Base-by-base conservation (phyloP, 2,113 vertebrate species). In the Carassius gibelio region DNA sequence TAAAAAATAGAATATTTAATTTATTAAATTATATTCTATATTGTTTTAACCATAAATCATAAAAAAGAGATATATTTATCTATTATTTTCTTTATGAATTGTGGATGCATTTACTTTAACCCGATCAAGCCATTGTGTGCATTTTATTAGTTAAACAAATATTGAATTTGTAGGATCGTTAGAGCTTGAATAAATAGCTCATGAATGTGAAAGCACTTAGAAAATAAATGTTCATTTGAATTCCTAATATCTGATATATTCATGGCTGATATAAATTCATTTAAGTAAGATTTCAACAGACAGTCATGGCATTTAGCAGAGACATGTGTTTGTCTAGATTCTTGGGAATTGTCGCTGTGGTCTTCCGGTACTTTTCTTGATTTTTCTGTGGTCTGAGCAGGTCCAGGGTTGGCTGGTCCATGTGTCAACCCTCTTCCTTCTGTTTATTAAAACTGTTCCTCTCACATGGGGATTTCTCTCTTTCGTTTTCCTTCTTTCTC, bases 371-470 rank as follows among this genome's bases (percentile, higher is more conserved):
- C 59, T 26, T 57, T 9, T 76, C 52, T 71, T 81, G 14, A n/a
- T 36, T 72, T 72, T 50, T 38, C 34, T 8, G 42, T 23, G 21
- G 76, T 68, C 64, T n/a, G 80, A n/a, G 48, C 72, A 42, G 84
- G 76, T 68, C 62, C 64, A 55, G 61, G 84, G 84, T 80, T 79
- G 81, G 82, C 52, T 8, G 17, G 52, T 79, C 86, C 75, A 64
- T 87, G 85, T 92, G 92, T 93, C 93, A 94, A 93, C 87, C 90
- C 90, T 88, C 93, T 93, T 96, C 94, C 95, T 82, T 82, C 80
- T 84, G 71, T 87, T 87, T 88, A 86, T 88, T 88, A 87, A 86
- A 86, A 64, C 52, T 13, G 64, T 55, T 82, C 85, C 82, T 79
- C 26, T 89, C 88, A 84, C 84, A 34, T 66, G 88, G 88, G 79